Percentiles rank a stretch among this genome's conserved stretches.
phyloP scores from a whole-genome alignment of 2,797 vertebrate species.

The Pyrocephalus nanus region DNA sequence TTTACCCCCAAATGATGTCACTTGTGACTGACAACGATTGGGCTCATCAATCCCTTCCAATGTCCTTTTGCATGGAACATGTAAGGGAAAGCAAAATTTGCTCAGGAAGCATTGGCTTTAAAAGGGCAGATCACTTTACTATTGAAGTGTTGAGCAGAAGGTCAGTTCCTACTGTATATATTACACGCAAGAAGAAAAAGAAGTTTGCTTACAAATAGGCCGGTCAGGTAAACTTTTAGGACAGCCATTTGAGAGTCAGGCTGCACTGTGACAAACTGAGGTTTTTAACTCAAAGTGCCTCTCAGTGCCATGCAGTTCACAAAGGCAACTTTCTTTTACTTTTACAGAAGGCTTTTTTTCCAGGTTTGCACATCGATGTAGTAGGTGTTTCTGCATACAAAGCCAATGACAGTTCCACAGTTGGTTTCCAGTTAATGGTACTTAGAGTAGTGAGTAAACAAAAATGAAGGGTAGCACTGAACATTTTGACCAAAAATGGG shows the following conservation, averaged over 20 bases:
- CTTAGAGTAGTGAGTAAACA: background rate
- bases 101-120: background rate
- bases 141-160: background rate
- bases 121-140: background rate
- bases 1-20: constrained; percentile 68
- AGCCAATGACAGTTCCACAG: background rate
- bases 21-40: constrained; percentile 63
- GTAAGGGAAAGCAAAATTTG: background rate
- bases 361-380: background rate
- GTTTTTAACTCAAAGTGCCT: background rate
- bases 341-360: background rate
- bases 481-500: background rate
- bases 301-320: background rate
- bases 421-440: background rate
- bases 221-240: background rate
- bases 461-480: background rate
- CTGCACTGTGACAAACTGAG: background rate
- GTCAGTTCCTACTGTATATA: background rate
- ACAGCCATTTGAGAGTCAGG: background rate
- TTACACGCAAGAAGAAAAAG: background rate
- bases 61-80: background rate
- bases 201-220: background rate
- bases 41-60: constrained; percentile 50
- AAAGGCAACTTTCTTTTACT: background rate
- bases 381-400: background rate